These are phyloP conservation scores for Drosophila lacicola DNA, from an alignment of 2,888 invertebrate genomes.

Conservation along the genomic window DNA sequence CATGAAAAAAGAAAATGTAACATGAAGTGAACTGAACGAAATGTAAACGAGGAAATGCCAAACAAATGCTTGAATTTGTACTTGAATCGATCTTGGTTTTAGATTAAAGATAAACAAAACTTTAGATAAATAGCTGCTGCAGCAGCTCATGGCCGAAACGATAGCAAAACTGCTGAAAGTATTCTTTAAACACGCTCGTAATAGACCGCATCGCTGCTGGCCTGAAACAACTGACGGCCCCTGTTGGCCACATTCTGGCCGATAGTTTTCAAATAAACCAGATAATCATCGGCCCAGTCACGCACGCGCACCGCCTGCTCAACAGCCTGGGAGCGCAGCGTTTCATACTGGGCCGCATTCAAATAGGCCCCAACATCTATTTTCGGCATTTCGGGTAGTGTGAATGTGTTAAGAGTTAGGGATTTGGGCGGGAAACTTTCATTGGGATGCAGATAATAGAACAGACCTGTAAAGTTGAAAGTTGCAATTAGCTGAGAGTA, in stretches of 20 bases:
- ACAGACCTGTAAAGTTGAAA: conserved; percentile 79
- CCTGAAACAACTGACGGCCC: conserved; percentile 84
- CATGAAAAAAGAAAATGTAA: conserved; percentile 19
- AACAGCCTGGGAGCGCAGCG: conserved; percentile 86
- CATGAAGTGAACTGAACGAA: conserved; percentile 21
- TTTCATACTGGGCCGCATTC: conserved; percentile 77
- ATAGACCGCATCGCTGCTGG: conserved; percentile 64
- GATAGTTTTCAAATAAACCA: conserved; percentile 86
- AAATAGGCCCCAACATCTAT: conserved; percentile 78
- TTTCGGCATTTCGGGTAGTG: conserved; percentile 79
- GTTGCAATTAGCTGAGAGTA: conserved; percentile 44
- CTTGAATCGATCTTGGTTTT: conserved; percentile 61
- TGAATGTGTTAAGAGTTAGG: conserved; percentile 75
- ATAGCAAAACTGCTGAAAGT: conserved; percentile 50
- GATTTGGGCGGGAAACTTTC: conserved; percentile 83
- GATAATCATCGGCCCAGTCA: conserved; percentile 83
- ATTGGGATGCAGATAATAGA: conserved; percentile 84
- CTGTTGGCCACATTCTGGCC: conserved; percentile 86
- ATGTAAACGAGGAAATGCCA: conserved; percentile 24
- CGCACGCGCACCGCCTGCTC: conserved; percentile 86
- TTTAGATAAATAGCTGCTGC: conserved; percentile 57
- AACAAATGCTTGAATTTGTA: conserved; percentile 70
- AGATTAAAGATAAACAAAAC: conserved; percentile 12
- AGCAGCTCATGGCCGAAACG: conserved; percentile 70
- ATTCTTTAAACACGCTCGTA: conserved; percentile 76